Conservation (phyloP, 2,888 invertebrate species). For the Glaucopsyche alexis region DNA sequence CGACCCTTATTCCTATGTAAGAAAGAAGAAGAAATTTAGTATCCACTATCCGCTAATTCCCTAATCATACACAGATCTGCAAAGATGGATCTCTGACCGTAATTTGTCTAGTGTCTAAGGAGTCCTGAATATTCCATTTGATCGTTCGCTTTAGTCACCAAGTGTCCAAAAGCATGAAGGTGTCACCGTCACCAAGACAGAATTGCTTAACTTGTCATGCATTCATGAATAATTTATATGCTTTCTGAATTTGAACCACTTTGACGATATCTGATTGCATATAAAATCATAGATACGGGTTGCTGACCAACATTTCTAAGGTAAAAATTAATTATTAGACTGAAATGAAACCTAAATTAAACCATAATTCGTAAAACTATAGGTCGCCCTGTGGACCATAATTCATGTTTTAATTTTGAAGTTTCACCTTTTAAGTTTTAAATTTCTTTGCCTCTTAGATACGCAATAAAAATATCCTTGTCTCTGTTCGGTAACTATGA, state of each 20-base stretch:
- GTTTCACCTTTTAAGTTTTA: no score
- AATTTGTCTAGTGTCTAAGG: not conserved
- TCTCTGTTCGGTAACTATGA: no score
- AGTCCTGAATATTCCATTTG: slow-evolving; percentile 20
- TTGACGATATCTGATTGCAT: not conserved
- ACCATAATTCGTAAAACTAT: no score
- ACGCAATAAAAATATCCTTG: no score
- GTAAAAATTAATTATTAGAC: no score
- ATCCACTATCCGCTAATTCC: no score
- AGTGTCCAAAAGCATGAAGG: slow-evolving; percentile 7
- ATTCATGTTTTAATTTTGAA: no score
- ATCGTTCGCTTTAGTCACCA: slow-evolving; percentile 13
- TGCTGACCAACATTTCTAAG: not conserved
- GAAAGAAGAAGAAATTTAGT: no score
- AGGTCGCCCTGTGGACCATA: no score
- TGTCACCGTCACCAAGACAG: slow-evolving; percentile 11
- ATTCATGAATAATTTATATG: slow-evolving; percentile 20
- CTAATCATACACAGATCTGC: not conserved
- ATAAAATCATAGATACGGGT: not conserved
- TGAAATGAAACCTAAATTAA: no score
- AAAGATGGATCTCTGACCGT: not conserved
- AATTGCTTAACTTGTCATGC: slow-evolving; percentile 19
- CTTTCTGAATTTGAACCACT: slow-evolving; percentile 16
- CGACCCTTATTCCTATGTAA: no score
- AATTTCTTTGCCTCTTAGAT: no score